phyloP scores from a whole-genome alignment of 1,140 invertebrate genomes.

The Microvelia longipes region DNA sequence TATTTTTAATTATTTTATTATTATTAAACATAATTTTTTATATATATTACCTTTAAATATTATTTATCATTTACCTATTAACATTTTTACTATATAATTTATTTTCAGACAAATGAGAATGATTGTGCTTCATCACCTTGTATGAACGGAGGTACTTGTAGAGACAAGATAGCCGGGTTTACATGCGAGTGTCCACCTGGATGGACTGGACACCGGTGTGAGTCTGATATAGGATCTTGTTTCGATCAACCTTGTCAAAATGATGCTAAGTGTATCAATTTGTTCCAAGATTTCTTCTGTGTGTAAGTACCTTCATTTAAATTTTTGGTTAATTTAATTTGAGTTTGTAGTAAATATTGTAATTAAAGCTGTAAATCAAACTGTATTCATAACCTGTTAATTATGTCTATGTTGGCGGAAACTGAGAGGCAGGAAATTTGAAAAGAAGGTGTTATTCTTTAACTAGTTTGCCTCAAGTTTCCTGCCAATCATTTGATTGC shows the following conservation, averaged over 20 bases:
- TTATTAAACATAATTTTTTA: background rate
- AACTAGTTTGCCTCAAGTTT: too few relatives aligned
- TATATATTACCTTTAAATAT: background rate
- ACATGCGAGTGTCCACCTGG: constrained; percentile 69
- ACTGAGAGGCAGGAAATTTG: too few relatives aligned
- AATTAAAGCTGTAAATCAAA: too few relatives aligned
- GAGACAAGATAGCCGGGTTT: constrained; percentile 69
- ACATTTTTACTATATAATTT: background rate
- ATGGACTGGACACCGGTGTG: constrained; percentile 78
- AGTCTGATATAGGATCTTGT: constrained; percentile 75
- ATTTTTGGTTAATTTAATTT: background rate
- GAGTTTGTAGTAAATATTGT: too few relatives aligned
- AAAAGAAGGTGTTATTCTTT: too few relatives aligned
- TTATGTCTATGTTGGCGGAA: too few relatives aligned
- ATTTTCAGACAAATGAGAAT: constrained; percentile 50
- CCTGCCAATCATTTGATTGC: too few relatives aligned
- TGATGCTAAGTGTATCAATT: constrained; percentile 77
- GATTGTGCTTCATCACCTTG: constrained; percentile 80
- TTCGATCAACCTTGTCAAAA: constrained; percentile 75
- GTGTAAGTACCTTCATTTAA: constrained; percentile 45
- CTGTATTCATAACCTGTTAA: background rate
- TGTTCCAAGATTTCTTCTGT: constrained; percentile 93
- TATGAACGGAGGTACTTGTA: constrained; percentile 73
- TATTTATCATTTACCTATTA: background rate
- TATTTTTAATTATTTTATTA: background rate